A percentile compares a stretch with the other conserved stretches of the same genome.
Evolutionary conservation across 2,888 invertebrate genomes (phyloP).

Genomic region (Rhagonycha lutea): DNA sequence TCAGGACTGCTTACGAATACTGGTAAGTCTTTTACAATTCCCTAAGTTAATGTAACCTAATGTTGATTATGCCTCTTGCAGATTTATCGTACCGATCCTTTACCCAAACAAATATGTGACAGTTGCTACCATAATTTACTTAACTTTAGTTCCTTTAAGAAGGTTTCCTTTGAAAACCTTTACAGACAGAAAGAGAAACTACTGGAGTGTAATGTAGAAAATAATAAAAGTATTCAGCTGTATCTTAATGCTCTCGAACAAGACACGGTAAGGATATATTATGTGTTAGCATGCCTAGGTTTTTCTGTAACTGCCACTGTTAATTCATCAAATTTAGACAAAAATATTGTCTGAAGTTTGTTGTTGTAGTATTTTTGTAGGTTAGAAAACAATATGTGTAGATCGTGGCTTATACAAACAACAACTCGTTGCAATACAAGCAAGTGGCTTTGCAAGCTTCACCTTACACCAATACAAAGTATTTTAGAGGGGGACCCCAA

Average conservation of each 20-base stretch:
- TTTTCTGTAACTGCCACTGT: neutral
- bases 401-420: too few species aligned
- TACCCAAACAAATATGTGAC: constrained; percentile 52
- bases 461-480: too few species aligned
- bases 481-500: too few species aligned
- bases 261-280: constrained; percentile 11
- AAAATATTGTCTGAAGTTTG: neutral
- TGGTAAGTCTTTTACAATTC: constrained; percentile 45
- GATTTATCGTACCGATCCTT: constrained; percentile 53
- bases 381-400: neutral
- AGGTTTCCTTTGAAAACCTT: constrained; percentile 43
- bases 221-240: constrained; percentile 33
- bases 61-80: constrained; percentile 35
- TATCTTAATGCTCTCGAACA: constrained; percentile 37
- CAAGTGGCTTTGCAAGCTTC: too few species aligned
- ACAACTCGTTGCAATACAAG: too few species aligned
- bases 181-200: constrained; percentile 44
- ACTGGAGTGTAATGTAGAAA: constrained; percentile 27
- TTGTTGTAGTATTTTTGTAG: neutral
- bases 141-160: constrained; percentile 45
- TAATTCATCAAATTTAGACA: neutral
- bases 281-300: neutral
- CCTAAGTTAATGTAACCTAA: neutral
- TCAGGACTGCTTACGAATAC: constrained; percentile 50
- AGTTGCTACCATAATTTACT: constrained; percentile 47